Evolutionary conservation across 2,888 invertebrate genomes (phyloP).

Genomic region (Ichneumoninae sp.): DNA sequence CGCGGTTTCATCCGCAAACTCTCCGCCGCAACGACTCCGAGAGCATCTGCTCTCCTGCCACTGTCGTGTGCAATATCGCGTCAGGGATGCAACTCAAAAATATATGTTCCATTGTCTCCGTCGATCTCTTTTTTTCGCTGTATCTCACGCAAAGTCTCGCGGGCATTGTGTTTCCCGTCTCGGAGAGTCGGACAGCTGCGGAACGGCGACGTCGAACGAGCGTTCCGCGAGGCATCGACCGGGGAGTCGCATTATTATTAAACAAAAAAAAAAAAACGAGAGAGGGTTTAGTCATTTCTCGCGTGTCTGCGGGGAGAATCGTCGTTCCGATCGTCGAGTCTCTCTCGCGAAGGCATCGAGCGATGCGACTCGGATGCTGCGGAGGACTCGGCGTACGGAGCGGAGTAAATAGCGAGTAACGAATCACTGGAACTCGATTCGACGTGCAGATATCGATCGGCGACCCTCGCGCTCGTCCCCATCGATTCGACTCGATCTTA

Average conservation of each 20-base stretch:
- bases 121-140: conserved; percentile 1
- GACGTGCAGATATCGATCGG: conserved; percentile 63
- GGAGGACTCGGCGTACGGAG: neutral
- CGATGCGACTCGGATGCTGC: neutral
- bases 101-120: conserved; percentile 45
- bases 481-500: conserved; percentile 52
- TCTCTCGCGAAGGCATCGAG: neutral
- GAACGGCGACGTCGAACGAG: conserved; percentile 29
- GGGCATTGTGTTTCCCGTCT: neutral
- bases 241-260: too few species aligned
- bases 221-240: neutral
- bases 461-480: conserved; percentile 37
- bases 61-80: conserved; percentile 63
- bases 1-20: conserved; percentile 18
- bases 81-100: conserved; percentile 29
- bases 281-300: conserved; percentile 4
- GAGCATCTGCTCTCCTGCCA: conserved; percentile 16
- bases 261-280: neutral
- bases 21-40: neutral
- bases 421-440: conserved; percentile 61
- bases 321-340: neutral
- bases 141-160: conserved; percentile 9
- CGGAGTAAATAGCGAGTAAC: conserved; percentile 42
- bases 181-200: conserved; percentile 36
- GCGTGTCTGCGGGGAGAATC: conserved; percentile 15